Evolutionary conservation across 2,113 vertebrate species (phyloP).

Genomic region (Sarotherodon lohbergeri): DNA sequence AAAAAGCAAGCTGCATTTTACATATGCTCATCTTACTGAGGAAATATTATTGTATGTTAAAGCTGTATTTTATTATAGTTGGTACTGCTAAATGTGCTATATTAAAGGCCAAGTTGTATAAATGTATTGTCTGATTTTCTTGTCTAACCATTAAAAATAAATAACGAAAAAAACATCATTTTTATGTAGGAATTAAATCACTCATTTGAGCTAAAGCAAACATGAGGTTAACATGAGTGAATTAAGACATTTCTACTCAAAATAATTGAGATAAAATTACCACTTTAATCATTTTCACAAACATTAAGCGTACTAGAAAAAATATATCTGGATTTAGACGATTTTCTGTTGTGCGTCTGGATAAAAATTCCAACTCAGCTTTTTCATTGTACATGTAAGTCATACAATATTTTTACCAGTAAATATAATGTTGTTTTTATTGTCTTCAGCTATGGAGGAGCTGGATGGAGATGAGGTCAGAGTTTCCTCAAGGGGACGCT

Average conservation of each 20-base stretch:
- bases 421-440: background rate
- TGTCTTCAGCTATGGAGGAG: slow-evolving; percentile 89
- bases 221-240: fast-evolving
- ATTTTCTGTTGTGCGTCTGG: fast-evolving
- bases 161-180: fast-evolving
- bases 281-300: background rate
- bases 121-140: background rate
- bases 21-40: background rate
- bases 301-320: background rate
- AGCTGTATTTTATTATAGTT: background rate
- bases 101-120: background rate
- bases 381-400: background rate
- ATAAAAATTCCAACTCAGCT: background rate
- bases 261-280: background rate
- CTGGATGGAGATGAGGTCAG: slow-evolving; percentile 91
- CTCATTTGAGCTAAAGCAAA: background rate
- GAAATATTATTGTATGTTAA: background rate
- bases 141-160: background rate
- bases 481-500: slow-evolving; percentile 86
- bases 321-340: background rate
- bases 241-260: background rate
- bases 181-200: background rate
- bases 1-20: fast-evolving
- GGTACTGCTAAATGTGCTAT: fast-evolving
- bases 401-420: background rate